A percentile compares a stretch with the other conserved stretches of the same genome.
Conservation (phyloP, 35 echinoderm and acorn worm species). For the Heliocidaris tuberculata region DNA sequence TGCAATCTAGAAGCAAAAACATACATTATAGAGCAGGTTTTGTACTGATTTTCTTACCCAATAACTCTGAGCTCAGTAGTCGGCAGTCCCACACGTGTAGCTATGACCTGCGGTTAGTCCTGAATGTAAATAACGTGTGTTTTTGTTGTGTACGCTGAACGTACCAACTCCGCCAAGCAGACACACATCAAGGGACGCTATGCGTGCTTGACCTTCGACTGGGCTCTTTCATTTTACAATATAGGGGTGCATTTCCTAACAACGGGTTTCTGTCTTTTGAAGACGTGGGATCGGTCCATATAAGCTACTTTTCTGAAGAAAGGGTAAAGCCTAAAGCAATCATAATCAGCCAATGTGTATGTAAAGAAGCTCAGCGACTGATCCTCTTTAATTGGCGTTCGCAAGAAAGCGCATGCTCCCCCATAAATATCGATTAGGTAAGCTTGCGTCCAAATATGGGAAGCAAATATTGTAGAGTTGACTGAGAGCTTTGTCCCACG, state of each 20-base stretch:
- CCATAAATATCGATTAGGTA: background rate
- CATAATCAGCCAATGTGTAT: background rate
- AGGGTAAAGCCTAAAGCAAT: background rate
- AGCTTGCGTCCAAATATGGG: background rate
- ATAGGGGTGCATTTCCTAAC: background rate
- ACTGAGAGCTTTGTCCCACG: conserved; percentile 8
- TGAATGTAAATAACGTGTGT: conserved; percentile 38
- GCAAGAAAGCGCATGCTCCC: background rate
- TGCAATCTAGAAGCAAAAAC: background rate
- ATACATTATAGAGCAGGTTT: background rate
- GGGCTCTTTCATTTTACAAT: background rate
- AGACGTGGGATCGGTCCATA: too few relatives aligned
- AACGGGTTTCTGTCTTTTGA: background rate
- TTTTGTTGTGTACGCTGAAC: conserved; percentile 13
- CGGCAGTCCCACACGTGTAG: conserved; percentile 19
- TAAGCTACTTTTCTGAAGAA: background rate
- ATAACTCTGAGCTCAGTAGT: background rate
- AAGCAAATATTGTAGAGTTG: background rate
- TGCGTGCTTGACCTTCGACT: conserved; percentile 13
- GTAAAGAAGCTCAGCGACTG: background rate
- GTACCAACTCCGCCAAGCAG: background rate
- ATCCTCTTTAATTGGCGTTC: background rate
- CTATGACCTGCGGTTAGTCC: background rate
- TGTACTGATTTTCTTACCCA: background rate
- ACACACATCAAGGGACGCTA: conserved; percentile 16